Evolutionary conservation across 2,113 vertebrate genomes (phyloP), one percentile per base, ranked within the genome.

Genomic region (Penelope pileata): DNA sequence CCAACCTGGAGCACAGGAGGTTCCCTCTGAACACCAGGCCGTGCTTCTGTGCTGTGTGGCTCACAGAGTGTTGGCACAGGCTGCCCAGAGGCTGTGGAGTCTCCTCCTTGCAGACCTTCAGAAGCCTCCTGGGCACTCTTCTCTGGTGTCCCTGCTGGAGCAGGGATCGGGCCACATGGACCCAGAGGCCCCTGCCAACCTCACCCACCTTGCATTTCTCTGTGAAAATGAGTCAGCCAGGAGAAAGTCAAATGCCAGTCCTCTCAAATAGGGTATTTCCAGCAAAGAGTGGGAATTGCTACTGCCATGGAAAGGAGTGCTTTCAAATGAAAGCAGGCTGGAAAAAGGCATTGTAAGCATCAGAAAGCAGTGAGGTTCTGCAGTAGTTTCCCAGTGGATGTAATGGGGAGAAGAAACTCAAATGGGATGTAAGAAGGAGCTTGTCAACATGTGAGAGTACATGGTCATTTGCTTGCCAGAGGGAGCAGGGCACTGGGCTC

Each of bases 351-450:
- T 75, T 59, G 12, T 85, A n/a, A 59, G n/a, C 45, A 77, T 59
- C 50, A 54, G 84, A 83, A 86, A 75, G 32, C 48, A 56, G 38
- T 16, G 59, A 81, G 16, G 21, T 40, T 83, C 42, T 93, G 72
- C 68, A 64, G 8, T 63, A 47, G 29, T 68, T 94, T 90, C 43
- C 88, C 60, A 70, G 26, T 21, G 88, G 38, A 16, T 67, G 4
- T 50, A 83, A 83, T 1, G 38, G 54, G 48, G 47, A 83, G 38
- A 59, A 92, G 90, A 93, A 91, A 3, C 17, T 90, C 43, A 38
- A 51, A 15, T 51, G 73, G 56, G 51, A 63, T 93, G 59, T 79
- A 86, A 88, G 58, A 89, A 75, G 38, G 60, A 83, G 36, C 76
- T 92, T 84, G 64, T 83, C 60, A 67, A 59, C 10, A 3, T 13